Evolutionary conservation across 2,888 invertebrate genomes (phyloP), one percentile per base, ranked within the genome.

Genomic region (Luperina nickerlii): DNA sequence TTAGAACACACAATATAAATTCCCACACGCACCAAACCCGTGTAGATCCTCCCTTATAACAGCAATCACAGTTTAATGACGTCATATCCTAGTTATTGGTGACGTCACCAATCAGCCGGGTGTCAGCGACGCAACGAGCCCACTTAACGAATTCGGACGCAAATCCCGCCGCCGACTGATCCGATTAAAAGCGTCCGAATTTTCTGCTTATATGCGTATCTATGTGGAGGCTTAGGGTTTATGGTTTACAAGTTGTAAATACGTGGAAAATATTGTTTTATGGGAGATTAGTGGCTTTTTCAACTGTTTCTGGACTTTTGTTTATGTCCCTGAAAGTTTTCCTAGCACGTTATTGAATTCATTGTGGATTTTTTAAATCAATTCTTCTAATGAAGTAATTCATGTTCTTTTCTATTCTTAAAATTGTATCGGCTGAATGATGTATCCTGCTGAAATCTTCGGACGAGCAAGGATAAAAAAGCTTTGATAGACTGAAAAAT

Each of bases 91-190:
- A 89, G 78, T 82, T 81, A 87, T 86, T 72, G 82, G 73, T 76
- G 84, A 84, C 87, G 76, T 87, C 85, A 79, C 82, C 74, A 89
- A 85, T 87, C 77, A 74, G 67, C 73, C 78, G 83, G 78, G 84
- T 87, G 89, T 88, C 87, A 83, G 38, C 79, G 69, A 70, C 76
- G 79, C 85, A 84, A 87, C 84, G 88, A 88, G 81, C 78, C 82
- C 87, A 87, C 89, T 89, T 88, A 83, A 81, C 85, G 82, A 83
- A 82, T 87, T 83, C 73, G 85, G 87, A 87, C 87, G 78, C 70
- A 83, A 88, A 87, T 76, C 80, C 84, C 71, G 78, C 81, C 78
- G 65, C 78, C 66, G 71, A 57, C 74, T 76, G 78, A 88, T 87
- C 81, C 81, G 85, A 83, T 88, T 87, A 87, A 85, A 87, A 79